Conservation (phyloP, 2,888 invertebrate species). For the Eristalis tenax region DNA sequence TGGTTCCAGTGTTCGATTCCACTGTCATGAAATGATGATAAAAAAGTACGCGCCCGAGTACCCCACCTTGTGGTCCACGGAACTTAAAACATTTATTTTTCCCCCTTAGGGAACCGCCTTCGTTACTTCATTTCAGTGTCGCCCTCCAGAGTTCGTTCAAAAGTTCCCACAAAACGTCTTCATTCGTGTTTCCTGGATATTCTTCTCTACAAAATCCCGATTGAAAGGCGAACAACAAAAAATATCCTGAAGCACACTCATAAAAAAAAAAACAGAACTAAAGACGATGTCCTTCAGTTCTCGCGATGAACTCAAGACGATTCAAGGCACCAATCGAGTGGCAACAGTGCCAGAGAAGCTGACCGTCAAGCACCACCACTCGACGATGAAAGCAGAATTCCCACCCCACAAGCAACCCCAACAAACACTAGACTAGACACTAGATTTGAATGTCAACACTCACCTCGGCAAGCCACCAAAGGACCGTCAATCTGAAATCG, state of each 20-base stretch:
- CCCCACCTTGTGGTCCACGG: too few species aligned
- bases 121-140: too few species aligned
- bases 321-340: neutral
- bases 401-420: neutral
- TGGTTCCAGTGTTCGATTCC: too few species aligned
- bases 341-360: neutral
- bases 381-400: neutral
- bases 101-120: too few species aligned
- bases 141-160: neutral
- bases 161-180: neutral
- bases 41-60: too few species aligned
- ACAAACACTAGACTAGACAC: neutral
- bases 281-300: neutral
- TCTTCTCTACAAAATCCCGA: neutral
- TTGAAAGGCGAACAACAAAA: neutral
- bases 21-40: too few species aligned
- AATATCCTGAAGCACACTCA: neutral
- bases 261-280: neutral
- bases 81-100: too few species aligned
- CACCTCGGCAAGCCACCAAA: constrained; percentile 25
- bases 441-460: constrained; percentile 13
- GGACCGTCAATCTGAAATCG: constrained; percentile 43
- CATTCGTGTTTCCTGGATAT: neutral
- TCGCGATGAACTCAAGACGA: neutral
- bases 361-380: neutral